These are phyloP conservation scores for Pentalonia nigronervosa DNA, from an alignment of 1,140 invertebrate species.

Conservation along the genomic window DNA sequence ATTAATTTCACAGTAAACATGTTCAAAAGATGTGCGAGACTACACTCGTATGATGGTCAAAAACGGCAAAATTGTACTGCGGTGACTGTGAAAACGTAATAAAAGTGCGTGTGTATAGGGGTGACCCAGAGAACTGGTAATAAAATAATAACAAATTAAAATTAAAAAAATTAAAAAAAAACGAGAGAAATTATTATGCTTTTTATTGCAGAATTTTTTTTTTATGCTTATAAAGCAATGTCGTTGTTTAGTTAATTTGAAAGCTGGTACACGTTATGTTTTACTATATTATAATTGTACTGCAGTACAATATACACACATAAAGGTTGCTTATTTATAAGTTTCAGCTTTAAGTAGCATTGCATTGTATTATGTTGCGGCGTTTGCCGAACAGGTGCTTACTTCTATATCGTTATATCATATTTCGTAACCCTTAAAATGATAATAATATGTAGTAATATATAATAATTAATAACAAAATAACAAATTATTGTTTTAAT, in stretches of 20 bases:
- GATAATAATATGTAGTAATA: background rate
- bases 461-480: background rate
- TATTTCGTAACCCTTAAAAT: background rate
- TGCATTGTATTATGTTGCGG: background rate
- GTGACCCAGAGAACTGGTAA: background rate
- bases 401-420: background rate
- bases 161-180: background rate
- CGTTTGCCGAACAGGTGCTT: background rate
- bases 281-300: background rate
- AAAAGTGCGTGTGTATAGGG: background rate
- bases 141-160: constrained; percentile 26
- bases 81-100: background rate
- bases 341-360: background rate
- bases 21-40: constrained; percentile 21
- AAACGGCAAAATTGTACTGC: background rate
- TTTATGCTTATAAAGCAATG: background rate
- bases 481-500: background rate
- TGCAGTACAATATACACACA: background rate
- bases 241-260: background rate
- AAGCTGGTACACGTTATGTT: background rate
- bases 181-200: background rate
- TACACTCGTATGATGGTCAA: background rate
- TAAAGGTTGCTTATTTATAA: background rate
- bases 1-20: constrained; percentile 31
- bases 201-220: background rate